Evolutionary conservation across 2,888 invertebrate species (phyloP).

Genomic region (Baronia brevicornis): DNA sequence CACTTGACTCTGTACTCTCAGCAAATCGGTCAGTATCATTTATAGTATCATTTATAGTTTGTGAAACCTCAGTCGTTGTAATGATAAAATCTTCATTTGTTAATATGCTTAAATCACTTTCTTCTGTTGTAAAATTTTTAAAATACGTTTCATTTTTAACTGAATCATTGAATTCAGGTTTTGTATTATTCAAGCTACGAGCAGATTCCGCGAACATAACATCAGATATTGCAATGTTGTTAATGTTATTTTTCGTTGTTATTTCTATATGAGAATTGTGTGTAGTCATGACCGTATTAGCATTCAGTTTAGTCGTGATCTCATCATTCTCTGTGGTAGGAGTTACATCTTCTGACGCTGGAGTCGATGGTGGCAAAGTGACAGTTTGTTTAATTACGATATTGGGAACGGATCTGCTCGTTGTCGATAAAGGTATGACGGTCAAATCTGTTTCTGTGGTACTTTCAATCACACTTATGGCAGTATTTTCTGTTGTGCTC

Average conservation of each 20-base stretch:
- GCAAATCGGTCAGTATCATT: conserved; percentile 13
- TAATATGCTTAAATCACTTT: conserved; percentile 1
- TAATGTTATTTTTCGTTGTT: conserved; percentile 1
- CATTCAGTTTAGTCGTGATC: conserved; percentile 20
- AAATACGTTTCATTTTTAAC: conserved; percentile 15
- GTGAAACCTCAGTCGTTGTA: conserved; percentile 1
- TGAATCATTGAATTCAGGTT: conserved; percentile 4
- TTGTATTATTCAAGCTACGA: conserved; percentile 18
- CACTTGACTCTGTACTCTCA: conserved; percentile 30
- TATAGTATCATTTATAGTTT: neutral
- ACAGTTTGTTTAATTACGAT: conserved; percentile 45
- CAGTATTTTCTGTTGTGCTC: conserved; percentile 52
- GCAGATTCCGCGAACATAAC: conserved; percentile 19
- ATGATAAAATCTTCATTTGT: conserved; percentile 14
- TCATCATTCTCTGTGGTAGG: conserved; percentile 26
- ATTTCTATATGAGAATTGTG: conserved; percentile 3
- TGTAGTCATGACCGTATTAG: conserved; percentile 4
- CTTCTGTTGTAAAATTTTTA: conserved; percentile 7
- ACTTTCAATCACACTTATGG: conserved; percentile 45
- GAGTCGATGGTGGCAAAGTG: conserved; percentile 42
- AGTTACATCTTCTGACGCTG: conserved; percentile 29
- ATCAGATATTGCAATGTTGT: conserved; percentile 21
- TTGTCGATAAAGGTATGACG: conserved; percentile 55
- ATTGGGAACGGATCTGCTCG: conserved; percentile 31
- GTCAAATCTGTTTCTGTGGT: conserved; percentile 53